phyloP scores from a whole-genome alignment of 2,113 vertebrate genomes.

The Probosciger aterrimus region DNA sequence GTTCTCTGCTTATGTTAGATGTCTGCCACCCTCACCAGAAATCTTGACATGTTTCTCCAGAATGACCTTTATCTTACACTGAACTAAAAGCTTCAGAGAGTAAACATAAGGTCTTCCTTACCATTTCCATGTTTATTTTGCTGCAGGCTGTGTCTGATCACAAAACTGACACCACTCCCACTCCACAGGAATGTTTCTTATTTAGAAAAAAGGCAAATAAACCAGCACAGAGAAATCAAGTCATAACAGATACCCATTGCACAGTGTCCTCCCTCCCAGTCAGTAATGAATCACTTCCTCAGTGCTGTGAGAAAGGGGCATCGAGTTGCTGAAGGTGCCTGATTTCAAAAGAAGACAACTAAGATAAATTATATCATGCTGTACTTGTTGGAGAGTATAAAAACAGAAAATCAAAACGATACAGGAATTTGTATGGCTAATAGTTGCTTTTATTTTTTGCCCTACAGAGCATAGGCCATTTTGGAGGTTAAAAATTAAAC shows the following conservation, averaged over 20 bases:
- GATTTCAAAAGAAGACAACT: neutral
- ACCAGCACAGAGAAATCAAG: neutral
- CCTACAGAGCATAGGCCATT: neutral
- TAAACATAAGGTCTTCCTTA: conserved; percentile 18
- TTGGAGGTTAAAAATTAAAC: neutral
- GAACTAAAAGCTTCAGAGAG: conserved; percentile 11
- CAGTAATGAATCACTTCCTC: conserved; percentile 22
- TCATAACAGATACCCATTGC: neutral
- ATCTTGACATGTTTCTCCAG: neutral
- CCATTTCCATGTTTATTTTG: conserved; percentile 12
- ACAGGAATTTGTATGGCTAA: neutral
- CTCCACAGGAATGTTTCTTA: neutral
- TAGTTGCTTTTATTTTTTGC: neutral
- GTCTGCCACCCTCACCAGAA: neutral
- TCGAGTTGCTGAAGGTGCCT: neutral
- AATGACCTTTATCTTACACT: conserved; percentile 24
- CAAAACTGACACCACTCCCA: conserved; percentile 1
- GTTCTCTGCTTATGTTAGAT: neutral
- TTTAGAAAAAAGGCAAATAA: conserved; percentile 1
- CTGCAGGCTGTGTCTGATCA: conserved; percentile 12
- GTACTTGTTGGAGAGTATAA: neutral
- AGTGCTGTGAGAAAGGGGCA: neutral
- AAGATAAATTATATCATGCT: neutral
- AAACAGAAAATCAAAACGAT: neutral
- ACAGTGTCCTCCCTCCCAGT: neutral